Percentiles rank a stretch among this genome's conserved stretches.
Conservation (phyloP, 2,888 invertebrate genomes). For the Lymantria monacha region DNA sequence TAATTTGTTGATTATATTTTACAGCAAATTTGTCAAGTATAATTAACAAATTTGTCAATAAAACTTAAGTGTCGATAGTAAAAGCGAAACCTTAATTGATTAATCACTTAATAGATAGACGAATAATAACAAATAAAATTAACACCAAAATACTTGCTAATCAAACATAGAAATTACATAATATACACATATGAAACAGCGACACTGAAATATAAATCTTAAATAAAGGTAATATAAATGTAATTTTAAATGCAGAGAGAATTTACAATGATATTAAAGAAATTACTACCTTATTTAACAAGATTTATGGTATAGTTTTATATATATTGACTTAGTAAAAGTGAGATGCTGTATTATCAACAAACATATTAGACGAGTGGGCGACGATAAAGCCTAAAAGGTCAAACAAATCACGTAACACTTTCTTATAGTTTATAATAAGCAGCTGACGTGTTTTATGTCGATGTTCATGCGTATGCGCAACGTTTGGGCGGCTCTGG, state of each 20-base stretch:
- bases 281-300: slow-evolving; percentile 5
- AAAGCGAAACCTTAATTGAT: slow-evolving; percentile 13
- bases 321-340: not conserved
- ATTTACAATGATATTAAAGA: not conserved
- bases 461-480: slow-evolving; percentile 24
- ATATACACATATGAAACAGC: slow-evolving; percentile 8
- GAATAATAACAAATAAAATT: slow-evolving; percentile 23
- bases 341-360: slow-evolving; percentile 8
- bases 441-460: slow-evolving; percentile 23
- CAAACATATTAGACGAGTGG: slow-evolving; percentile 43
- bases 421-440: slow-evolving; percentile 45
- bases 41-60: too few species aligned
- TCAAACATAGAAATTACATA: slow-evolving; percentile 32
- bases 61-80: not conserved
- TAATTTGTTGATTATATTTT: too few species aligned
- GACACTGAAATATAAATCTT: not conserved
- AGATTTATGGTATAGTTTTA: slow-evolving; percentile 8
- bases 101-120: slow-evolving; percentile 14
- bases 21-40: too few species aligned
- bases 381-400: slow-evolving; percentile 51
- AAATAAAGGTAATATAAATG: not conserved
- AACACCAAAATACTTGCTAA: slow-evolving; percentile 20
- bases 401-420: slow-evolving; percentile 56
- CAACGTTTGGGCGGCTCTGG: slow-evolving; percentile 28
- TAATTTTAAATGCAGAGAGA: not conserved